Base-by-base conservation (phyloP, 2,113 vertebrate species). In the Phyllostomus hastatus region DNA sequence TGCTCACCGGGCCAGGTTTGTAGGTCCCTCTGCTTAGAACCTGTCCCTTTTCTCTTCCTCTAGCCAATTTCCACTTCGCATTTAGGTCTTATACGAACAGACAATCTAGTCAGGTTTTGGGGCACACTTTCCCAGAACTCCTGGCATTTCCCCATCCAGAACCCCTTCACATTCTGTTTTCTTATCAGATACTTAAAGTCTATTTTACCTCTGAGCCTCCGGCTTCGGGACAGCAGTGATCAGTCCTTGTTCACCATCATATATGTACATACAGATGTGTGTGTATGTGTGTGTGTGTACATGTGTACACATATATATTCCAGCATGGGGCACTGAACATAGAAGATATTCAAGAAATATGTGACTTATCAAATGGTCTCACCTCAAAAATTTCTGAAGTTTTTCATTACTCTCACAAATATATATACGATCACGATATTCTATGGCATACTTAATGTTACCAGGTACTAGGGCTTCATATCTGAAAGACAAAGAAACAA, bases 381-480 rank as follows among this genome's bases (percentile, higher is more conserved):
- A 99, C 99, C 99, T 99, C 97, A 99, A 96, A 98, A 99, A 99
- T 95, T 97, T 99, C 81, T 99, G 97, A 95, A 98, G 99, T 90
- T 99, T 99, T 98, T 99, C 98, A 97, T 98, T 98, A 67, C 96
- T 99, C 96, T 99, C 99, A 98, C 99, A 99, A 95, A 99, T 96
- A 95, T 99, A 99, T 97, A 99, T 97, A 46, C 92, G 99, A 88
- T 99, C 97, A 95, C 97, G 97, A 96, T 99, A 99, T 83, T 99
- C 99, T 59, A 98, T 98, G 93, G 99, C 99, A 97, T 98, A 98
- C 52, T 99, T 97, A 0, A 95, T 97, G 59, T 97, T 98, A 95
- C 99, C 99, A 97, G 97, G 99, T 93, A 99, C 98, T 87, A 99
- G 97, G 57, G 99, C 99, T 98, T 99, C 99, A 85, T 99, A 99